Percentiles rank a stretch among this genome's conserved stretches.
These are phyloP conservation scores for Uloborus diversus DNA, from an alignment of 1,140 invertebrate species.

Conservation along the genomic window DNA sequence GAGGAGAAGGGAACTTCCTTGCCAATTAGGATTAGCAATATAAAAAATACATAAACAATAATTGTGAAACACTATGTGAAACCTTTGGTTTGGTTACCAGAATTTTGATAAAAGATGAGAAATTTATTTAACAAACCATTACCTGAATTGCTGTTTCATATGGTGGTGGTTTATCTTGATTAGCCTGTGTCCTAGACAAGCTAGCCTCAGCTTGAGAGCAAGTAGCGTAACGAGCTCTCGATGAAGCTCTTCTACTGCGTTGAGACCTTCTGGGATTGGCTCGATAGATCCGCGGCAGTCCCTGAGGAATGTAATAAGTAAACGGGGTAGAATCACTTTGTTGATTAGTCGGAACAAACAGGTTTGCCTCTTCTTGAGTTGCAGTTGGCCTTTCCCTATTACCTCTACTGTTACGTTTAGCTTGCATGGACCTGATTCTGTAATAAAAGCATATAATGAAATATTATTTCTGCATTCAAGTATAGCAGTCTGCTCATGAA, in stretches of 20 bases:
- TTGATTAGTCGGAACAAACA: neutral
- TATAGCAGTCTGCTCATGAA: too few relatives aligned
- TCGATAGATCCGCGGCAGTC: slow-evolving; percentile 11
- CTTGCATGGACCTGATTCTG: slow-evolving; percentile 19
- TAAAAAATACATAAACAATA: too few relatives aligned
- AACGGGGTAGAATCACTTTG: slow-evolving; percentile 36
- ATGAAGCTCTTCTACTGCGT: neutral
- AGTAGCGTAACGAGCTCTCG: slow-evolving; percentile 27
- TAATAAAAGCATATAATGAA: too few relatives aligned
- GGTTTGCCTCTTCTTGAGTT: neutral
- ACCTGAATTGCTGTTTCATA: slow-evolving; percentile 50
- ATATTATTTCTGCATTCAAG: too few relatives aligned
- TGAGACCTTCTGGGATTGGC: slow-evolving; percentile 14
- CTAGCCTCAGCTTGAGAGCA: slow-evolving; percentile 33
- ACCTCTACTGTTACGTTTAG: slow-evolving; percentile 2
- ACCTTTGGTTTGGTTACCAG: too few relatives aligned
- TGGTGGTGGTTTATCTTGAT: slow-evolving; percentile 45
- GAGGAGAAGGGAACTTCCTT: too few relatives aligned
- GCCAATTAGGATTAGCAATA: too few relatives aligned
- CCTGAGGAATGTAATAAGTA: slow-evolving; percentile 18
- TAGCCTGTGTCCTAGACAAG: slow-evolving; percentile 16
- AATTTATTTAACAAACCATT: neutral
- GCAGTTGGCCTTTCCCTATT: neutral
- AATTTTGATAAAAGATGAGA: neutral
- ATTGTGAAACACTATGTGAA: too few relatives aligned